These are phyloP conservation scores for Notamacropus eugenii DNA, from an alignment of 2,797 vertebrate species.

Conservation along the genomic window DNA sequence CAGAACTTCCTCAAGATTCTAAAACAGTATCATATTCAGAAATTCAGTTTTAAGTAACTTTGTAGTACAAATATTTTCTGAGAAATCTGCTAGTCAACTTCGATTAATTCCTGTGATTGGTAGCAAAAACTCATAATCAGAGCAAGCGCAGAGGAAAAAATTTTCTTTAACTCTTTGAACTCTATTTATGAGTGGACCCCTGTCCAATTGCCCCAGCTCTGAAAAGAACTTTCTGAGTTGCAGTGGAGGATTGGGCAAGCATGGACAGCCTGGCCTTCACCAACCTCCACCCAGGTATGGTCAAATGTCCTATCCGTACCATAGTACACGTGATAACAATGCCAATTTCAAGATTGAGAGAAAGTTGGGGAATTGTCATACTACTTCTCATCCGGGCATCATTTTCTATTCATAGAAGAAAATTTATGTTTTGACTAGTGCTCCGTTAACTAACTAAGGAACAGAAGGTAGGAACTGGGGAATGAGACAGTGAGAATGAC, in stretches of 20 bases:
- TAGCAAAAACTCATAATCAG: neutral
- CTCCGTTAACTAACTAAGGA: neutral
- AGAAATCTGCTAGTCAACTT: neutral
- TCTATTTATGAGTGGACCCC: neutral
- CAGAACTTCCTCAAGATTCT: neutral
- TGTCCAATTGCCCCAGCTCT: neutral
- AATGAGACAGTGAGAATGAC: neutral
- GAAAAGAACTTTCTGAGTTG: neutral
- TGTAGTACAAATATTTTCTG: neutral
- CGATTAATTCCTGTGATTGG: neutral
- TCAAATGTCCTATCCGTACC: neutral
- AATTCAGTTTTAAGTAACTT: neutral
- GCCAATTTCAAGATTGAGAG: neutral
- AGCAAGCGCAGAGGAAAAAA: neutral
- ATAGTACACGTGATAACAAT: neutral
- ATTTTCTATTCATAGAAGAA: neutral
- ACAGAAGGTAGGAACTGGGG: neutral
- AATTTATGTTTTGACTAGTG: neutral
- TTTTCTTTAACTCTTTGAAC: neutral
- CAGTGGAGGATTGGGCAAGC: neutral
- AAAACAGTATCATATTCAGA: neutral
- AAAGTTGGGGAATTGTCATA: neutral
- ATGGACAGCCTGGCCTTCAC: neutral
- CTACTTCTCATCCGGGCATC: fast-evolving
- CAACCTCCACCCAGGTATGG: neutral